Evolutionary conservation across 2,797 vertebrate species (phyloP), one percentile per base, ranked within the genome.

Genomic region (Euthynnus affinis): DNA sequence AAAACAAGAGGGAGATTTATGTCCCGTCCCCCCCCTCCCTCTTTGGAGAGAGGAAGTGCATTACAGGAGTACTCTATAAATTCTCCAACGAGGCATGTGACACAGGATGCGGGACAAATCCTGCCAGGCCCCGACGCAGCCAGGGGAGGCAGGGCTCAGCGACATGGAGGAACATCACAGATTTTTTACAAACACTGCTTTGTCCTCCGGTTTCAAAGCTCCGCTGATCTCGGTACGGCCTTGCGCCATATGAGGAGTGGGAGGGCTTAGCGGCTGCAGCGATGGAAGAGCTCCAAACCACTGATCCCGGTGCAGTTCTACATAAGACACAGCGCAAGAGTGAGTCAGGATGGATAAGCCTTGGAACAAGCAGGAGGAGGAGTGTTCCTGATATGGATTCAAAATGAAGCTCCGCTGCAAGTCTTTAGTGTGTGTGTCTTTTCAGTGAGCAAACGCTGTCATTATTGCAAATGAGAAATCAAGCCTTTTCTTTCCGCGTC

Each of bases 1-100:
- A 84, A 88, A 86, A 70, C 62, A 81, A 49, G 48, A 72, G 57
- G 53, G 68, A 87, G 92, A 93, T 92, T 92, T 91, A 93, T 93
- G 83, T 76, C 74, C 70, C n/a, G n/a, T n/a, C n/a, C n/a, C n/a
- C n/a, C n/a, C n/a, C n/a, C n/a, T n/a, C 71, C 46, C 46, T 42
- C 62, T 85, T 89, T 78, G 76, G 62, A 74, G 64, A 59, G 80
- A 84, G 88, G 83, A 89, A 89, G 84, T 90, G 85, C 88, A 90
- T 94, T 92, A 87, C 85, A 76, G 81, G 77, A 88, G 70, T 51
- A 64, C 87, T 87, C 84, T 44, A 89, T 93, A 93, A 95, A 94
- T 93, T 91, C 88, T 82, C 66, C 57, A 56, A 52, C 15, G 27
- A 83, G 83, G 74, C 64, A 37, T 81, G 66, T 80, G 85, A 82